These are phyloP conservation scores for Diaprepes abbreviatus DNA, from an alignment of 2,888 invertebrate species.

Conservation along the genomic window DNA sequence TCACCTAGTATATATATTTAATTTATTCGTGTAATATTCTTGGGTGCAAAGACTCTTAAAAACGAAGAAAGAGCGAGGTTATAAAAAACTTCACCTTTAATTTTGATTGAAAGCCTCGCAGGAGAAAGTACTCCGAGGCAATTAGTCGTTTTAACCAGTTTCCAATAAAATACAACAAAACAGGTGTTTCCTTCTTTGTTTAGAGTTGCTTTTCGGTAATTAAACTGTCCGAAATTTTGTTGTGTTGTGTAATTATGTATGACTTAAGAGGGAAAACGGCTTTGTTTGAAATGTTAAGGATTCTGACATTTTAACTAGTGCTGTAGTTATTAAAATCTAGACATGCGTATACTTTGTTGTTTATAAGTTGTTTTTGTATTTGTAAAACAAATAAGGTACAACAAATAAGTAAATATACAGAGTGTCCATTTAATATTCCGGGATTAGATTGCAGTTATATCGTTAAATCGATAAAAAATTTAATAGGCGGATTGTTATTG, in stretches of 20 bases:
- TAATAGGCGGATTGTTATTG: too few relatives aligned
- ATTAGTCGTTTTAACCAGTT: conserved; percentile 35
- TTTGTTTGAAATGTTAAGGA: not conserved
- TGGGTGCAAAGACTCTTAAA: not conserved
- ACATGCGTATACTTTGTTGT: too few relatives aligned
- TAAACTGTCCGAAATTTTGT: conserved; percentile 14
- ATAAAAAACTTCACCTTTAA: conserved; percentile 30
- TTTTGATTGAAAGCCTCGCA: conserved; percentile 32
- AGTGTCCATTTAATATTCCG: too few relatives aligned
- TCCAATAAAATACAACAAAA: conserved; percentile 32
- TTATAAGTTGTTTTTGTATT: too few relatives aligned
- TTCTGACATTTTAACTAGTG: not conserved
- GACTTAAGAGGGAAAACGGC: not conserved
- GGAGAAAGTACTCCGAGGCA: conserved; percentile 31
- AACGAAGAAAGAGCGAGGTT: not conserved
- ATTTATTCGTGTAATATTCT: too few relatives aligned
- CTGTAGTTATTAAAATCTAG: too few relatives aligned
- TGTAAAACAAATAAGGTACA: too few relatives aligned
- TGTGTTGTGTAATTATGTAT: not conserved
- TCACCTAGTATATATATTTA: too few relatives aligned
- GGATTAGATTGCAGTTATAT: too few relatives aligned
- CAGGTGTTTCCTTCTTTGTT: conserved; percentile 27
- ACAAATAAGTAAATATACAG: too few relatives aligned
- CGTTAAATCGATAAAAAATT: too few relatives aligned
- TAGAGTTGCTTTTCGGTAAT: conserved; percentile 26